Evolutionary conservation across 2,113 vertebrate species (phyloP).

Genomic region (Bufo gargarizans): DNA sequence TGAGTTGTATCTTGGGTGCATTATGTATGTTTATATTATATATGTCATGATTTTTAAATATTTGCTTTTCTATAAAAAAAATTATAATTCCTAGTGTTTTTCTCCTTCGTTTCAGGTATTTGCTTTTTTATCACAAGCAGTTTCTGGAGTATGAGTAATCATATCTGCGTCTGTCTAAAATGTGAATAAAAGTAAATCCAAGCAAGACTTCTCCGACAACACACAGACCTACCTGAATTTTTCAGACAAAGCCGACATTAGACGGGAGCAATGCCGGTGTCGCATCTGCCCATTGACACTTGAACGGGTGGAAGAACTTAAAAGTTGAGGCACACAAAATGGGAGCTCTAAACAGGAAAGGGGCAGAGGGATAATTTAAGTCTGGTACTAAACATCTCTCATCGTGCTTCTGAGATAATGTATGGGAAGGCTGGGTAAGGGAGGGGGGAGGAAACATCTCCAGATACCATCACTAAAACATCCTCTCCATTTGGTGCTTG

Average conservation of each 20-base stretch:
- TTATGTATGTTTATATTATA: no score
- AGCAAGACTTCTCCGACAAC: conserved; percentile 73
- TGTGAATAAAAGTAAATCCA: conserved; percentile 63
- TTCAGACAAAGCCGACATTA: conserved; percentile 64
- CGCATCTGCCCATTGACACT: conserved; percentile 86
- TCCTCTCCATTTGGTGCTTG: conserved; percentile 75
- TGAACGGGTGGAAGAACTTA: conserved; percentile 73
- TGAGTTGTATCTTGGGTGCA: conserved; percentile 66
- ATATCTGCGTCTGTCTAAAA: conserved; percentile 61
- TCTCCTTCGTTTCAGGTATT: conserved; percentile 70
- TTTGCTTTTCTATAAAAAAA: no score
- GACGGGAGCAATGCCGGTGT: conserved; percentile 80
- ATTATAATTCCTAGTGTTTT: no score
- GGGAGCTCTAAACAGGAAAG: conserved; percentile 64
- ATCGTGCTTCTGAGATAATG: conserved; percentile 66
- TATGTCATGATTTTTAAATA: no score
- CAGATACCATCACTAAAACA: conserved; percentile 63
- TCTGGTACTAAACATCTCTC: conserved; percentile 65
- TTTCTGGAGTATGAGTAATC: conserved; percentile 95
- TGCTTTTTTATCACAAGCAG: conserved; percentile 98
- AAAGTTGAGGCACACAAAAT: conserved; percentile 51
- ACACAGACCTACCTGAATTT: conserved; percentile 85
- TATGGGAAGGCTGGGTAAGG: conserved; percentile 70
- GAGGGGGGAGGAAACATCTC: conserved; percentile 76
- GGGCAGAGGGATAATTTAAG: conserved; percentile 60